Conservation (phyloP, 2,797 vertebrate genomes). For the Sebastes nivosus region DNA sequence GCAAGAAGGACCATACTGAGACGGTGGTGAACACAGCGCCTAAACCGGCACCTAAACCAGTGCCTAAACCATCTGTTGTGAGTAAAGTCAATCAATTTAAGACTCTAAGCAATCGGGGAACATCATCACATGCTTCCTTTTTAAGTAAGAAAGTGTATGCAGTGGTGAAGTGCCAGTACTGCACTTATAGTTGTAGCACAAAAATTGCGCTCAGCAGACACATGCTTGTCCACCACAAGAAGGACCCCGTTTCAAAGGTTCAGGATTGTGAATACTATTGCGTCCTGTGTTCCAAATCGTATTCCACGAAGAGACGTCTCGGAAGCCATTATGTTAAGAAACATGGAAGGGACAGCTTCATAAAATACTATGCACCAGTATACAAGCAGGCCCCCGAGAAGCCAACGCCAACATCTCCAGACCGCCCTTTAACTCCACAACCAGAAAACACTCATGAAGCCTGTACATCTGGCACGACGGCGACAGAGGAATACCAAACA, state of each 20-base stretch:
- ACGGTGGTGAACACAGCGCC: conserved; percentile 38
- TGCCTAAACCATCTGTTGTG: conserved; percentile 61
- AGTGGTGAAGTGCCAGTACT: conserved; percentile 85
- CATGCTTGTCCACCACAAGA: conserved; percentile 84
- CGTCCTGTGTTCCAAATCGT: conserved; percentile 84
- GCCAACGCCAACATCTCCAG: conserved; percentile 70
- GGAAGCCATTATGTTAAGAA: conserved; percentile 86
- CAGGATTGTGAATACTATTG: conserved; percentile 86
- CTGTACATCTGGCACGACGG: background rate
- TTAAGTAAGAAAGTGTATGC: conserved; percentile 80
- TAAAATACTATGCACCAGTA: conserved; percentile 83
- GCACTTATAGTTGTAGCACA: conserved; percentile 84
- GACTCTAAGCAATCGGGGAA: background rate
- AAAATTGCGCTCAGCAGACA: conserved; percentile 85
- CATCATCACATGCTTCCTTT: conserved; percentile 63
- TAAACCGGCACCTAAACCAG: conserved; percentile 49
- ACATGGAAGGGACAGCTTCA: conserved; percentile 88
- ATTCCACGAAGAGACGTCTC: conserved; percentile 83
- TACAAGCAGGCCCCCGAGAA: conserved; percentile 72
- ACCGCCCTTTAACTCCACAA: conserved; percentile 29
- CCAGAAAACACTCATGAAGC: conserved; percentile 64
- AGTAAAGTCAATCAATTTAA: conserved; percentile 70
- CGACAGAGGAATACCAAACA: background rate
- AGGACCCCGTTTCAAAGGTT: conserved; percentile 74
- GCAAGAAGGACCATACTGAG: conserved; percentile 81